These are phyloP conservation scores for Hephaestus fuliginosus DNA, from an alignment of 2,797 vertebrate species.

Conservation along the genomic window DNA sequence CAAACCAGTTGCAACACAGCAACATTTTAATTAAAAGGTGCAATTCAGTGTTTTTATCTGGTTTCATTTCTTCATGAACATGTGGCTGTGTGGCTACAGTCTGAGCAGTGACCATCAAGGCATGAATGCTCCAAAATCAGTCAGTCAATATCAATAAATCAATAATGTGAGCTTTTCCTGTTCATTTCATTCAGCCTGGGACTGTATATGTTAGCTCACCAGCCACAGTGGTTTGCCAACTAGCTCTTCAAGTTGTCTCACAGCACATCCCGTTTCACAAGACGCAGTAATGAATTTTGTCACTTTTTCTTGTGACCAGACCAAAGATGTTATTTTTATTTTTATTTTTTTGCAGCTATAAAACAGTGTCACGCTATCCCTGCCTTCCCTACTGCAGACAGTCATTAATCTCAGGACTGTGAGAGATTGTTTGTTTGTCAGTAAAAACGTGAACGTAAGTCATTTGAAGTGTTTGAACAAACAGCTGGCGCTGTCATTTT, in stretches of 20 bases:
- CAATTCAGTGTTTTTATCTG: neutral
- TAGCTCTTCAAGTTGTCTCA: neutral
- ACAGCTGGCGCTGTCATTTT: conserved; percentile 8
- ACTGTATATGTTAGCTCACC: neutral
- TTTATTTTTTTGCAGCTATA: neutral
- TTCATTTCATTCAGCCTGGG: neutral
- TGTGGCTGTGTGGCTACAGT: neutral
- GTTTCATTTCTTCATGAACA: neutral
- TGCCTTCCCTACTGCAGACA: conserved; percentile 14
- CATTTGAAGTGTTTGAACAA: conserved; percentile 30
- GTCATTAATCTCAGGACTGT: conserved; percentile 3
- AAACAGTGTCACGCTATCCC: neutral
- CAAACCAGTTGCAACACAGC: neutral
- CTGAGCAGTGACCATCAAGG: neutral
- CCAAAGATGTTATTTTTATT: too few relatives aligned
- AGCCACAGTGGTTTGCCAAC: conserved; percentile 6
- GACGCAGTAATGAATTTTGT: neutral
- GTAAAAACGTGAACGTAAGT: conserved; percentile 10
- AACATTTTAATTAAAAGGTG: neutral
- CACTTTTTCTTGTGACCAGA: neutral
- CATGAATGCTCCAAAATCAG: neutral
- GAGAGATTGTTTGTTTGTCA: conserved; percentile 2
- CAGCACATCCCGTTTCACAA: neutral
- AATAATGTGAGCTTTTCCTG: neutral
- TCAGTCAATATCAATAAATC: too few relatives aligned